Evolutionary conservation across 1,140 invertebrate genomes (phyloP).

Genomic region (Drosophila ohnishii): DNA sequence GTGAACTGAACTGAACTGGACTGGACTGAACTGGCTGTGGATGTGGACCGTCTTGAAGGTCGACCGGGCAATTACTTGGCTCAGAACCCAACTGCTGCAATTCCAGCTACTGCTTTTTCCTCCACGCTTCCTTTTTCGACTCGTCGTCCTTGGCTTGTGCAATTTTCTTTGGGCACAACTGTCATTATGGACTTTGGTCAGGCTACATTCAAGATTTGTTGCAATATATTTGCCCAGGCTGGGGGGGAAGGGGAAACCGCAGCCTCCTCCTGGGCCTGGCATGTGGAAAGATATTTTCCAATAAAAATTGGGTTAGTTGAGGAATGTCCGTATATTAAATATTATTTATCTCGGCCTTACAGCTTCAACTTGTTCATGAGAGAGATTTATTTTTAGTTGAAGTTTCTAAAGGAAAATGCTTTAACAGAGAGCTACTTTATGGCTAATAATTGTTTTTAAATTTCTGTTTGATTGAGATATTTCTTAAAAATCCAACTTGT

Average conservation of each 20-base stretch:
- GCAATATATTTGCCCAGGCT: conserved; percentile 21
- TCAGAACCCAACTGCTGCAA: conserved; percentile 55
- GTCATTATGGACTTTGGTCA: conserved; percentile 60
- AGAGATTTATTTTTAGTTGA: not conserved
- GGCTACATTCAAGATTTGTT: conserved; percentile 42
- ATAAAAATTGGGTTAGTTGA: conserved; percentile 33
- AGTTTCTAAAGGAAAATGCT: not conserved
- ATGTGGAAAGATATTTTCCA: conserved; percentile 36
- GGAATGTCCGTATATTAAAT: conserved; percentile 36
- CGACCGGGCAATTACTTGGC: conserved; percentile 66
- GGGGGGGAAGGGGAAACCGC: conserved; percentile 23
- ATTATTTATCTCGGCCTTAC: conserved; percentile 29
- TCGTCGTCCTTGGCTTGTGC: conserved; percentile 74
- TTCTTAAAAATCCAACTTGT: not conserved
- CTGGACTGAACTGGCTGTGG: conserved; percentile 12
- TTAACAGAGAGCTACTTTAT: too few species aligned
- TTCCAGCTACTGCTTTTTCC: conserved; percentile 46
- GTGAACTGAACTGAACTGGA: conserved; percentile 18
- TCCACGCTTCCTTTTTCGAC: conserved; percentile 23
- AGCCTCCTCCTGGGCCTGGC: conserved; percentile 13
- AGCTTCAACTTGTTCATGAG: not conserved
- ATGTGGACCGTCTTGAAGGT: conserved; percentile 60
- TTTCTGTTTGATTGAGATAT: not conserved
- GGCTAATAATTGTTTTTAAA: not conserved
- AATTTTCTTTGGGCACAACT: conserved; percentile 57